Evolutionary conservation across 2,113 vertebrate species (phyloP).

Genomic region (Nanger granti): DNA sequence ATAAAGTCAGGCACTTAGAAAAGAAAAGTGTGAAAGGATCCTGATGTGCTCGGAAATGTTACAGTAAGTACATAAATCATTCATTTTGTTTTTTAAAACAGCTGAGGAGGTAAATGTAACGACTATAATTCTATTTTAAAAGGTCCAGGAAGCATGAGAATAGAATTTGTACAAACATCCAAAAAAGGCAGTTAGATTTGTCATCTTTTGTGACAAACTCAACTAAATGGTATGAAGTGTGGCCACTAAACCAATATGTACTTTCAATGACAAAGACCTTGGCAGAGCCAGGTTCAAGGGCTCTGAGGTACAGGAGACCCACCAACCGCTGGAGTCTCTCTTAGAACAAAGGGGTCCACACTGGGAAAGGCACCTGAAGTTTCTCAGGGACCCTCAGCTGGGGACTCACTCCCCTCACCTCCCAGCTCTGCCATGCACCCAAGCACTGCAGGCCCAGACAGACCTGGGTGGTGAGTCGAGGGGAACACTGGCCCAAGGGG

Average conservation of each 20-base stretch:
- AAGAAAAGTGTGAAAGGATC: slow-evolving; percentile 23
- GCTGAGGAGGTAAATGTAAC: slow-evolving; percentile 59
- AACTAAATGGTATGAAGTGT: not conserved
- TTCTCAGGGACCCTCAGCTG: not conserved
- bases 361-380: not conserved
- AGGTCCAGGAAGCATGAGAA: slow-evolving; percentile 1
- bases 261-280: not conserved
- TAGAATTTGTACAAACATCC: not conserved
- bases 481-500: fast-evolving
- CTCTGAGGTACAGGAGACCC: not conserved
- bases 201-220: not conserved
- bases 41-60: slow-evolving; percentile 35
- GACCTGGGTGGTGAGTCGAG: not conserved
- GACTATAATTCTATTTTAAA: slow-evolving; percentile 65
- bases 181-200: not conserved
- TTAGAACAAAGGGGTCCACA: not conserved
- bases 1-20: slow-evolving; percentile 54
- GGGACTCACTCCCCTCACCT: too few relatives aligned
- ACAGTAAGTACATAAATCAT: slow-evolving; percentile 57
- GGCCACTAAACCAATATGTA: not conserved
- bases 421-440: not conserved
- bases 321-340: not conserved
- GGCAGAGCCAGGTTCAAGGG: fast-evolving
- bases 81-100: slow-evolving; percentile 63
- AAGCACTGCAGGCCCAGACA: not conserved